These are phyloP conservation scores for Prosapia bicincta DNA, from an alignment of 2,888 invertebrate species.

Conservation along the genomic window DNA sequence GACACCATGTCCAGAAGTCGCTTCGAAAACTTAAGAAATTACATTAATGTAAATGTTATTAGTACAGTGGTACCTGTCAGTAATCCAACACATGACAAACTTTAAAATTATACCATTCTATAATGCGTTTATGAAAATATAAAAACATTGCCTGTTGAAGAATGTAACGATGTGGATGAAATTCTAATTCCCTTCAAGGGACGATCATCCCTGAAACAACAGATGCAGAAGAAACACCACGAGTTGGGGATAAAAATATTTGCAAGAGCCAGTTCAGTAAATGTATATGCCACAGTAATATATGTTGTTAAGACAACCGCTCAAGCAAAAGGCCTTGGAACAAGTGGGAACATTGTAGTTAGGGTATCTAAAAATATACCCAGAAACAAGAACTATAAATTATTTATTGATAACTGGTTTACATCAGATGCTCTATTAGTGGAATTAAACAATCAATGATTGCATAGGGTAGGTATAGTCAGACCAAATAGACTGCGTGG, in stretches of 20 bases:
- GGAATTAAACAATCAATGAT: no score
- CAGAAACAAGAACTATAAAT: neutral
- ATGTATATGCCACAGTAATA: slow-evolving; percentile 3
- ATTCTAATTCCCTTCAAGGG: slow-evolving; percentile 42
- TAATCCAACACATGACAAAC: slow-evolving; percentile 33
- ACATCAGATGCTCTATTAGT: slow-evolving; percentile 5
- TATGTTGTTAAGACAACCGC: slow-evolving; percentile 10
- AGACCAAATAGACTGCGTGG: no score
- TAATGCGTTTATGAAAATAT: slow-evolving; percentile 33
- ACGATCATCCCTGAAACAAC: no score
- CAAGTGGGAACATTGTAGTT: slow-evolving; percentile 7
- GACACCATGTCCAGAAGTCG: no score
- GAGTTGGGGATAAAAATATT: slow-evolving; percentile 39
- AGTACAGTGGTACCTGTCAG: neutral
- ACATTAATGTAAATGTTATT: neutral
- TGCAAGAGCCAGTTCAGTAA: neutral
- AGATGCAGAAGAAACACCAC: slow-evolving; percentile 38
- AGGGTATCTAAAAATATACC: slow-evolving; percentile 6
- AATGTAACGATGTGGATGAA: slow-evolving; percentile 37
- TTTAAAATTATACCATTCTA: slow-evolving; percentile 35
- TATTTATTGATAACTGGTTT: slow-evolving; percentile 14
- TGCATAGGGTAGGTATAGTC: no score
- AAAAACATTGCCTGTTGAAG: slow-evolving; percentile 6
- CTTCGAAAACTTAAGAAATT: slow-evolving; percentile 31
- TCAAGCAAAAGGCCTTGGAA: neutral